Percentiles rank a stretch among this genome's conserved stretches.
These are phyloP conservation scores for Dipus sagitta DNA, from an alignment of 2,797 vertebrate species.

Conservation along the genomic window DNA sequence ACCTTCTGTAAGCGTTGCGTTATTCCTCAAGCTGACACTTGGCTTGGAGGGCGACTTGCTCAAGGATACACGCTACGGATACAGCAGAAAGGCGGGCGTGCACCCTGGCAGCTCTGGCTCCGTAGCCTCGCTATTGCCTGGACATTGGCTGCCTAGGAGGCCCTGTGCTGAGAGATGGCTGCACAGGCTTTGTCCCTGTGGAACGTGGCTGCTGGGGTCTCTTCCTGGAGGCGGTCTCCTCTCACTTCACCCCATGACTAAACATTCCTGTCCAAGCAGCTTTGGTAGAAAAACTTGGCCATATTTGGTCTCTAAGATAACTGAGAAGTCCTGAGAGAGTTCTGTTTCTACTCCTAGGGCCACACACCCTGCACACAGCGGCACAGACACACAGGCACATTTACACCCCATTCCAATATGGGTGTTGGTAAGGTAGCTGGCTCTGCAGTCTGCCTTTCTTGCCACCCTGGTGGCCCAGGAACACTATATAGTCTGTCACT, in stretches of 20 bases:
- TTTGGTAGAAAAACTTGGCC: not conserved
- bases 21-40: constrained; percentile 44
- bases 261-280: not conserved
- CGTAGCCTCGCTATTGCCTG: constrained; percentile 3
- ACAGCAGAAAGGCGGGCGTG: constrained; percentile 46
- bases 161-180: not conserved
- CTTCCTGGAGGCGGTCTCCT: not conserved
- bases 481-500: not conserved
- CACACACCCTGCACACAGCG: rapidly evolving
- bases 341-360: not conserved
- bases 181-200: not conserved
- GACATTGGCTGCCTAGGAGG: not conserved
- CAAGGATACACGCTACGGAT: constrained; percentile 41
- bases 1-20: constrained; percentile 42
- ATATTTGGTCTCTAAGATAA: not conserved
- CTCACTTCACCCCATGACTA: not conserved
- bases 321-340: not conserved
- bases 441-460: not conserved
- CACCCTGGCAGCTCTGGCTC: constrained; percentile 38
- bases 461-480: not conserved
- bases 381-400: no score
- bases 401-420: not conserved
- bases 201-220: not conserved
- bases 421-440: not conserved
- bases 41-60: constrained; percentile 65